A percentile compares a stretch with the other conserved stretches of the same genome.
phyloP scores from a whole-genome alignment of 2,113 vertebrate genomes.

The Pseudolaguvia tuberculata region DNA sequence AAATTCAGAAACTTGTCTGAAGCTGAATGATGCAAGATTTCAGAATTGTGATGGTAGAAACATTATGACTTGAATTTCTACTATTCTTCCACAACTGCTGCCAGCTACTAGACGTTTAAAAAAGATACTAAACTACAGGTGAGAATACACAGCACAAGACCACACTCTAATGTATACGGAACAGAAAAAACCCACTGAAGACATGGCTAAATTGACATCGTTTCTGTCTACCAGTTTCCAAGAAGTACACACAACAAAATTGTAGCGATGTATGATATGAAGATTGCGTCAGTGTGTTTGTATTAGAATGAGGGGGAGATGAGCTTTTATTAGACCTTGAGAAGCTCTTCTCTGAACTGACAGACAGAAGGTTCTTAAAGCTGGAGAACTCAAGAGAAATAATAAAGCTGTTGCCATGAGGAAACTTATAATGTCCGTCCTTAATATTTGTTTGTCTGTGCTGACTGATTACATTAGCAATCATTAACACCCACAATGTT shows the following conservation, averaged over 20 bases:
- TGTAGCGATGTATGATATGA: background rate
- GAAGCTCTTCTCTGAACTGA: background rate
- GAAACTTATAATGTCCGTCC: too few relatives aligned
- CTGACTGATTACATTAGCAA: background rate
- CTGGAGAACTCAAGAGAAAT: background rate
- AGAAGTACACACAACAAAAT: background rate
- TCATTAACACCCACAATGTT: background rate
- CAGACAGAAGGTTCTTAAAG: background rate
- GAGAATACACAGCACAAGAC: background rate
- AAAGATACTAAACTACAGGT: background rate
- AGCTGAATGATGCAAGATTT: too few relatives aligned
- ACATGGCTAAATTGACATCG: too few relatives aligned
- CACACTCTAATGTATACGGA: background rate
- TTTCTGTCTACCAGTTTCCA: background rate
- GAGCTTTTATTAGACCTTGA: conserved; percentile 8
- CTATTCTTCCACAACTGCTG: too few relatives aligned
- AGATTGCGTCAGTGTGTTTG: background rate
- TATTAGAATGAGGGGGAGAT: conserved; percentile 11
- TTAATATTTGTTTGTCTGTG: background rate
- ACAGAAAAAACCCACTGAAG: background rate
- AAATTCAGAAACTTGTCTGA: too few relatives aligned
- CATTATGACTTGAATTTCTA: too few relatives aligned
- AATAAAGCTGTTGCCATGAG: too few relatives aligned
- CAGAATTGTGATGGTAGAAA: too few relatives aligned
- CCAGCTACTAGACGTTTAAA: too few relatives aligned